phyloP scores from a whole-genome alignment of 1,140 invertebrate genomes.

The Anthonomus grandis region DNA sequence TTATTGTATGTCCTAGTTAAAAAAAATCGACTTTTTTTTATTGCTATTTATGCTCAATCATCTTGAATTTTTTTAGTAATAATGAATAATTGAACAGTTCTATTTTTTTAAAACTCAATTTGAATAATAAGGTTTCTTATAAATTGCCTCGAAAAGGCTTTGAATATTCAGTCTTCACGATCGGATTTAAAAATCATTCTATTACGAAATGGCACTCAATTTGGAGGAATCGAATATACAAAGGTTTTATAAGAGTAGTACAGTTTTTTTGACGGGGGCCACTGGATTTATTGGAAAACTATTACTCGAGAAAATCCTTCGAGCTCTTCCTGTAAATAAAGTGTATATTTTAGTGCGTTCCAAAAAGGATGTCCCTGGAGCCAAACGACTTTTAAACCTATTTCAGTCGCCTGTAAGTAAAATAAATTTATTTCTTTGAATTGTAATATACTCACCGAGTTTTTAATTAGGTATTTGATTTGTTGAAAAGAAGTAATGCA shows the following conservation, averaged over 20 bases:
- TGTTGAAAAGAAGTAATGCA: conserved; percentile 12
- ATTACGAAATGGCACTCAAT: no score
- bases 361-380: conserved; percentile 68
- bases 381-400: conserved; percentile 59
- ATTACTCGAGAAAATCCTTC: conserved; percentile 49
- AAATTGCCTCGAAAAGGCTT: no score
- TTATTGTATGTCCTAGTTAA: no score
- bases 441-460: background rate
- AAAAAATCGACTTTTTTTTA: no score
- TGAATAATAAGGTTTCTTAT: no score
- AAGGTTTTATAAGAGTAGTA: conserved; percentile 44
- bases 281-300: conserved; percentile 69
- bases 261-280: conserved; percentile 52
- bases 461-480: conserved; percentile 15
- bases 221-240: conserved; percentile 29
- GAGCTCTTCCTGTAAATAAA: conserved; percentile 51
- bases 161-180: no score
- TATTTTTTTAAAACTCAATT: no score
- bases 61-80: no score
- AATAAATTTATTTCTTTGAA: background rate
- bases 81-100: no score
- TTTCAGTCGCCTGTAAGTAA: conserved; percentile 59
- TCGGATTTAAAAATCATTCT: no score
- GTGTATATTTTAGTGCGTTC: conserved; percentile 73
- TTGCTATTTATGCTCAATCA: no score